Evolutionary conservation across 1,140 invertebrate genomes (phyloP), one percentile per base, ranked within the genome.

Genomic region (Habropoda laboriosa): DNA sequence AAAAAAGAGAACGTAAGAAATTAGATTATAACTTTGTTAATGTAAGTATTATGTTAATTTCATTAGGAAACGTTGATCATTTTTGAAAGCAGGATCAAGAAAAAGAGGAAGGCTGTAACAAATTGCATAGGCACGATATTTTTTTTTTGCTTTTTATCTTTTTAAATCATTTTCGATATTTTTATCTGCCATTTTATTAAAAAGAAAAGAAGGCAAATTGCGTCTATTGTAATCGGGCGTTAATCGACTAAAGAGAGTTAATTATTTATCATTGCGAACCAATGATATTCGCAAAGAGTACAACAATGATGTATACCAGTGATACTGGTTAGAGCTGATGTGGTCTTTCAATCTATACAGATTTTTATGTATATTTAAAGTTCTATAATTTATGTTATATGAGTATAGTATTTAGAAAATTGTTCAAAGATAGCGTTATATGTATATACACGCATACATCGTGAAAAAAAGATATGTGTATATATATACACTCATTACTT

Each of bases 21-120:
- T 82, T 32, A 35, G 30, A 78, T 30, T n/a, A 42, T 72, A 51
- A 67, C 24, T 40, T 49, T 38, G 60, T 38, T 76, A 30, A 75
- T 30, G 60, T 72, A 72, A 85, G 73, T 85, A 85, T 86, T 79
- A 79, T 27, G 38, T 42, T 32, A 68, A 64, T 79, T 76, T 60
- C 24, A 40, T 77, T 81, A 70, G 40, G 49, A 71, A 79, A 8
- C 32, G 24, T 47, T 60, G 42, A 32, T 1, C 6, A 67, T 72
- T 27, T 42, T 38, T 61, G n/a, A 32, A 80, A 51, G 40, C 32
- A 24, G 32, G 3, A 42, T 58, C 24, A 21, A 21, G 27, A 8
- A 32, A 32, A 21, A 16, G 30, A 47, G 27, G 35, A 47, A 66
- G 49, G 49, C 71, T 71, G 42, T 27, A 53, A 71, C 30, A 30